Evolutionary conservation across 2,888 invertebrate species (phyloP), one percentile per base, ranked within the genome.

Genomic region (Chaetoderma sp.): DNA sequence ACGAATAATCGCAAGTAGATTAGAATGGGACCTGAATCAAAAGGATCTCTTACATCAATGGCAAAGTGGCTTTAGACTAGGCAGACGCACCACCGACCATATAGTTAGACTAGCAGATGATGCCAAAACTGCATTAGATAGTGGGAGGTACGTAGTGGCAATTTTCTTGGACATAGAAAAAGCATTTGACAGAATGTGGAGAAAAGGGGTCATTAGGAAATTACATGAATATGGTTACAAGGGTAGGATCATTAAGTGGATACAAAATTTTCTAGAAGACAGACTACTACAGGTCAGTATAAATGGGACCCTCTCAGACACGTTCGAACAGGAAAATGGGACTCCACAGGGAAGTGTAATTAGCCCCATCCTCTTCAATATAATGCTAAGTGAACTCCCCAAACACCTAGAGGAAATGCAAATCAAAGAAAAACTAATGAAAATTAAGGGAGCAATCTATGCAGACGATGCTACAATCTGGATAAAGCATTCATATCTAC

Each of bases 371-470:
- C 28, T 52, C 13, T 52, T 52, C 10, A 28, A 25, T 3, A 8
- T 52, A 1, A 23, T 23, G n/a, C 28, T 52, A 52, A 52, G 32
- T 52, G 52, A 52, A n/a, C n/a, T 52, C 28, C 52, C 52, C n/a
- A n/a, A 28, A 18, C n/a, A 16, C 13, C 13, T 30, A 4, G 16
- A 21, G 2, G 30, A 28, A n/a, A n/a, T n/a, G n/a, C n/a, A n/a
- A n/a, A n/a, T n/a, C n/a, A n/a, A n/a, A n/a, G n/a, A n/a, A n/a
- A n/a, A n/a, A n/a, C n/a, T n/a, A n/a, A n/a, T n/a, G 3, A 52
- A 52, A 21, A 18, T 52, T 18, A 52, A 32, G 28, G 16, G 32
- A 10, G 13, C 16, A 2, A n/a, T 52, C 4, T 27, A 32, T 30
- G 52, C 52, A 3, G 30, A 52, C 23, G 52, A 52, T 21, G n/a